A percentile compares a stretch with the other conserved stretches of the same genome.
Evolutionary conservation across 2,113 vertebrate species (phyloP).

Genomic region (Leptobrachium ailaonicum): DNA sequence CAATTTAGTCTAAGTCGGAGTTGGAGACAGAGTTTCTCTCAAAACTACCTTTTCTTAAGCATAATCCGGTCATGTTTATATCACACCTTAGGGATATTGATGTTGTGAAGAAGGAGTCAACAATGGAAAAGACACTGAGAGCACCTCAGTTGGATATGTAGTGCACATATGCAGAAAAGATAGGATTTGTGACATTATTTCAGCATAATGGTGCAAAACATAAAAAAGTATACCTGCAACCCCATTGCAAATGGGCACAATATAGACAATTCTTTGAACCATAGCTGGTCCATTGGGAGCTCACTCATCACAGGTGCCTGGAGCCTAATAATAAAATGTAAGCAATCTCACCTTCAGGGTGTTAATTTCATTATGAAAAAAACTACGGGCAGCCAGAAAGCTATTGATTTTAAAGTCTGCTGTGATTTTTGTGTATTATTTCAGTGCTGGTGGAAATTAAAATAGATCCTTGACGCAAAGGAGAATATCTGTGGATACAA

Average conservation of each 20-base stretch:
- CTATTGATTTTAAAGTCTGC: slow-evolving; percentile 37
- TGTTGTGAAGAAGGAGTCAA: no score
- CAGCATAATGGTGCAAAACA: no score
- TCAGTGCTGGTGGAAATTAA: slow-evolving; percentile 34
- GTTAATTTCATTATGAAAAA: slow-evolving; percentile 36
- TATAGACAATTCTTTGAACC: not conserved
- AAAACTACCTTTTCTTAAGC: no score
- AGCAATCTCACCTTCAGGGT: slow-evolving; percentile 14
- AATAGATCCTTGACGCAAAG: slow-evolving; percentile 33
- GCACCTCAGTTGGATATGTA: no score
- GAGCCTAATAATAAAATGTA: slow-evolving; percentile 31
- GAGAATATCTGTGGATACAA: slow-evolving; percentile 18
- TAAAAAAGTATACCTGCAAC: not conserved
- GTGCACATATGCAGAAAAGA: no score
- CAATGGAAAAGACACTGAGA: no score
- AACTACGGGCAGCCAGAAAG: slow-evolving; percentile 12
- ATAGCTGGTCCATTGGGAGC: slow-evolving; percentile 5
- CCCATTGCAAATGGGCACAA: not conserved
- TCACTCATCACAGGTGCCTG: slow-evolving; percentile 9
- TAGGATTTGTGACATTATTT: no score
- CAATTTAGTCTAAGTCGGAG: no score
- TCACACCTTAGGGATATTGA: no score
- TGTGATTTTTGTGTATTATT: slow-evolving; percentile 41
- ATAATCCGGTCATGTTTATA: no score
- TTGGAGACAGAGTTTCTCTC: no score